Evolutionary conservation across 2,888 invertebrate species (phyloP).

Genomic region (Fragum fragum): DNA sequence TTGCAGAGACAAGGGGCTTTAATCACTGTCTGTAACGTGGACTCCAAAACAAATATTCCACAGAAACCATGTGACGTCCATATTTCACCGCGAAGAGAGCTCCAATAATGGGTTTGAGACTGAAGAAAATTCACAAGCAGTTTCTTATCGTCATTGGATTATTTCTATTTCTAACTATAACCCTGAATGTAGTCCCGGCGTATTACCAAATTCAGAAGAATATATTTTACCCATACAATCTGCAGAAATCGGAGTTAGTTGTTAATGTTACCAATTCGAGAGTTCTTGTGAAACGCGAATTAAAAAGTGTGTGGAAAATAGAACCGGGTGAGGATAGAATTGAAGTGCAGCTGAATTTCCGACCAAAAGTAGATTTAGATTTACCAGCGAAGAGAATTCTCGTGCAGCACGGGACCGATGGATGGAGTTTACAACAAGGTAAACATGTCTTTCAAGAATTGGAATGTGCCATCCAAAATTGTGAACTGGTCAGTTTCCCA

Average conservation of each 20-base stretch:
- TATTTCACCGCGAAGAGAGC: constrained; percentile 8
- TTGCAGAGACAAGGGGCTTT: neutral
- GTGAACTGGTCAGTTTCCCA: constrained; percentile 92
- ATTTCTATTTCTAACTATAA: constrained; percentile 36
- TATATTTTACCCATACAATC: neutral
- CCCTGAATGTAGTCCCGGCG: constrained; percentile 34
- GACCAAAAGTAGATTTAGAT: constrained; percentile 51
- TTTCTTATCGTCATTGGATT: constrained; percentile 40
- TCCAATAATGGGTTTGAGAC: constrained; percentile 31
- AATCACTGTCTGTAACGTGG: neutral
- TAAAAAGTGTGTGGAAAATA: constrained; percentile 45
- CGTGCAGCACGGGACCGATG: constrained; percentile 60
- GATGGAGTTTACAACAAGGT: constrained; percentile 85
- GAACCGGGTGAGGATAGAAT: constrained; percentile 74
- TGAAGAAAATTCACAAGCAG: constrained; percentile 44
- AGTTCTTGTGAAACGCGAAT: neutral
- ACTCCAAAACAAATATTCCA: neutral
- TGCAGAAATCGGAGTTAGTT: neutral
- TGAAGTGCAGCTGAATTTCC: constrained; percentile 74
- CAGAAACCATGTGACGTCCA: constrained; percentile 4
- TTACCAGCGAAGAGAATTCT: constrained; percentile 67
- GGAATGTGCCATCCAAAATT: constrained; percentile 95
- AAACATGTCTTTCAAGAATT: constrained; percentile 90
- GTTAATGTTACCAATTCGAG: neutral
- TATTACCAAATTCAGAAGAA: constrained; percentile 30